Evolutionary conservation across 2,113 vertebrate species (phyloP).

Genomic region (Thryonomys swinderianus): DNA sequence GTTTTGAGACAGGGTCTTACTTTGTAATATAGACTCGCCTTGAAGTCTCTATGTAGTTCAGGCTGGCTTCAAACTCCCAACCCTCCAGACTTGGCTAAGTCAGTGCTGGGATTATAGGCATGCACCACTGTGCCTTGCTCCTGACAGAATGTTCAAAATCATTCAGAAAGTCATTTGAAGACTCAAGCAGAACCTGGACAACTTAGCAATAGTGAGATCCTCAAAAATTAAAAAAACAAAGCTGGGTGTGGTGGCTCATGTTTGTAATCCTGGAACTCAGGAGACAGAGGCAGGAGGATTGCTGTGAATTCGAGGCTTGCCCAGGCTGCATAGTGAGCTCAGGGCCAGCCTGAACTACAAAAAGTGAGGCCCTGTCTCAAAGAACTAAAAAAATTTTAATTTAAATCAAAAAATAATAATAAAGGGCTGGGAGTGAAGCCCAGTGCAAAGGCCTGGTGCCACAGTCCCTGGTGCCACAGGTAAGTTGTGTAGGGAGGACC

Average conservation of each 20-base stretch:
- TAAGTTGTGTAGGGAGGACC: too few relatives aligned
- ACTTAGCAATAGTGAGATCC: neutral
- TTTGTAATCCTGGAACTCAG: too few relatives aligned
- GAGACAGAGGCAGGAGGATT: too few relatives aligned
- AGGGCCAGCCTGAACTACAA: too few relatives aligned
- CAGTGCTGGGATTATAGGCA: neutral
- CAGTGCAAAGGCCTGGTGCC: neutral
- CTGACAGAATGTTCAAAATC: slow-evolving; percentile 45
- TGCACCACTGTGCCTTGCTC: neutral
- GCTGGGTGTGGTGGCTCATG: neutral
- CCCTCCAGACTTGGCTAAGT: neutral
- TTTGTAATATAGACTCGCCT: neutral
- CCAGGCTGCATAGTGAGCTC: too few relatives aligned
- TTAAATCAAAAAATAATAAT: neutral
- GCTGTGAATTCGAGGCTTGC: too few relatives aligned
- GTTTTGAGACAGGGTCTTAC: neutral
- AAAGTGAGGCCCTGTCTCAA: too few relatives aligned
- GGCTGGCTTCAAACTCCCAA: neutral
- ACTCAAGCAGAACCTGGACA: neutral
- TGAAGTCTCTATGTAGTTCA: neutral
- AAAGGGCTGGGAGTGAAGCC: neutral
- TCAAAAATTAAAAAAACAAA: neutral
- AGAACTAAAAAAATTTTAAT: too few relatives aligned
- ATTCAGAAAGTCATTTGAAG: neutral
- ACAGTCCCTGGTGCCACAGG: neutral